These are phyloP conservation scores for Shargacucullia verbasci DNA, from an alignment of 2,888 invertebrate genomes.

Conservation along the genomic window DNA sequence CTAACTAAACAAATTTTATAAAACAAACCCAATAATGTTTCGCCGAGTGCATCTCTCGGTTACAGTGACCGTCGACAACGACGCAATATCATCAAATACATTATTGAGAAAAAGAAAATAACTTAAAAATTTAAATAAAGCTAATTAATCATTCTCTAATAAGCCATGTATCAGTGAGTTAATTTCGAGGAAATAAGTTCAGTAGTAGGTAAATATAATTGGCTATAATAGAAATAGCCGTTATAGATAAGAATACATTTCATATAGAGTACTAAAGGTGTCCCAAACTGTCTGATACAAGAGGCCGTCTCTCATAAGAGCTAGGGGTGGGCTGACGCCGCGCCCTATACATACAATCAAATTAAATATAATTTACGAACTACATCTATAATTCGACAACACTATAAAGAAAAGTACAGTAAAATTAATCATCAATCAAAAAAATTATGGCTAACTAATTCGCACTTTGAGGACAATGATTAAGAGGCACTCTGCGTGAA, in stretches of 20 bases:
- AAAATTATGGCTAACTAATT: constrained; percentile 85
- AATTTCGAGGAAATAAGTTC: constrained; percentile 68
- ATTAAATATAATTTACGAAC: constrained; percentile 77
- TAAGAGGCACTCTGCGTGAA: constrained; percentile 88
- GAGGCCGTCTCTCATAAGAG: constrained; percentile 65
- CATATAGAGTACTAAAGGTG: constrained; percentile 58
- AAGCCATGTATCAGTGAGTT: constrained; percentile 79
- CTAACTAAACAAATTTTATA: constrained; percentile 82
- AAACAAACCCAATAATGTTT: constrained; percentile 82
- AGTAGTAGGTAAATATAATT: constrained; percentile 56
- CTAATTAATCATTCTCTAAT: constrained; percentile 80
- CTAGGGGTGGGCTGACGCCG: constrained; percentile 45
- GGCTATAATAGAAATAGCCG: constrained; percentile 59
- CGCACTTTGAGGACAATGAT: constrained; percentile 81
- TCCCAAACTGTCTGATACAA: constrained; percentile 74
- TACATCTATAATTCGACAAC: constrained; percentile 84
- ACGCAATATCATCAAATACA: constrained; percentile 60
- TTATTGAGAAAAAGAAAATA: constrained; percentile 79
- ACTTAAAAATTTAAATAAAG: constrained; percentile 86
- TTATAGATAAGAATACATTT: constrained; percentile 64
- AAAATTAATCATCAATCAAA: constrained; percentile 80
- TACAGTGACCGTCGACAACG: constrained; percentile 49
- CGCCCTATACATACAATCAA: constrained; percentile 59
- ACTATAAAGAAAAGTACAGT: constrained; percentile 75
- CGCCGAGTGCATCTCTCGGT: constrained; percentile 60